These are phyloP conservation scores for Oncorhynchus nerka DNA, from an alignment of 2,113 vertebrate genomes.

Conservation along the genomic window DNA sequence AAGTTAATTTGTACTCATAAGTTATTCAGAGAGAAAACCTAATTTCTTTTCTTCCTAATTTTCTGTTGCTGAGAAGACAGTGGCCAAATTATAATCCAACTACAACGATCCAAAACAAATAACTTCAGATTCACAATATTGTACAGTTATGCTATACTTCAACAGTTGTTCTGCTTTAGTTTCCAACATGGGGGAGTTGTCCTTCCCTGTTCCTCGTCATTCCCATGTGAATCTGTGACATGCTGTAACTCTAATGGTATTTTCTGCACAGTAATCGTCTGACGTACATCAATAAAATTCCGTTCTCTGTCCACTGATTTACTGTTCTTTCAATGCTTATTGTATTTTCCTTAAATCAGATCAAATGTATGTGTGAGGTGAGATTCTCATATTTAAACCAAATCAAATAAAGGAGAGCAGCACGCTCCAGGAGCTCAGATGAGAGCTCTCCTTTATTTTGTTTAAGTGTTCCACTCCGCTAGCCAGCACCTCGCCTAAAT, in stretches of 20 bases:
- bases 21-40: slow-evolving; percentile 35
- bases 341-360: slow-evolving; percentile 1
- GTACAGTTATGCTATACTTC: neutral
- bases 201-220: neutral
- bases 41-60: slow-evolving; percentile 27
- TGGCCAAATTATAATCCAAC: slow-evolving; percentile 42
- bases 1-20: slow-evolving; percentile 24
- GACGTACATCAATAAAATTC: slow-evolving; percentile 62
- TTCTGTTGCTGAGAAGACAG: slow-evolving; percentile 33
- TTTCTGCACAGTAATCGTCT: slow-evolving; percentile 54
- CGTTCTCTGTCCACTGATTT: slow-evolving; percentile 43
- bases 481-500: no score
- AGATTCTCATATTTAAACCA: no score
- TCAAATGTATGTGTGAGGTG: no score
- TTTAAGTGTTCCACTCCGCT: no score
- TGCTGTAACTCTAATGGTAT: slow-evolving; percentile 32
- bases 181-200: neutral
- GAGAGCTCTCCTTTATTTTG: no score
- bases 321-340: neutral
- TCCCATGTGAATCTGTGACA: slow-evolving; percentile 2
- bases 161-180: neutral
- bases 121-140: neutral
- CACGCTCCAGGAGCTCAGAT: no score
- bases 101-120: slow-evolving; percentile 17
- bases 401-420: no score